Evolutionary conservation across 2,888 invertebrate genomes (phyloP).

Genomic region (Hermodice carunculata): DNA sequence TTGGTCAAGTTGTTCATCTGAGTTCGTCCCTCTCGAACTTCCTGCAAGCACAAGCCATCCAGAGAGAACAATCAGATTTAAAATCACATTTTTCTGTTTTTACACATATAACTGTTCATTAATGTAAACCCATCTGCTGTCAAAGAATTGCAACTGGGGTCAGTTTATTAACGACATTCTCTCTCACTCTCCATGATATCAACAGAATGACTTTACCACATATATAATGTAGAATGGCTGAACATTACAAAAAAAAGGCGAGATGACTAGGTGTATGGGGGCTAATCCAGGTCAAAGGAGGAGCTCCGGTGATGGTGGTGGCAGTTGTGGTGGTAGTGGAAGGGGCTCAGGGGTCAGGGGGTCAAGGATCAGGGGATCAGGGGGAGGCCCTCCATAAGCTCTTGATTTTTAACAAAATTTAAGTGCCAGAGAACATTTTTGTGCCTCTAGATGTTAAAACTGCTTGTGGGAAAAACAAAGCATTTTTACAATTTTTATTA

Average conservation of each 20-base stretch:
- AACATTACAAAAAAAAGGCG: not conserved
- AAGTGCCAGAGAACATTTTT: too few species aligned
- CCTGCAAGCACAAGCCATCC: constrained; percentile 76
- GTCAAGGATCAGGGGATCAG: too few species aligned
- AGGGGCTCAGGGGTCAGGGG: too few species aligned
- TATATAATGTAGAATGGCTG: not conserved
- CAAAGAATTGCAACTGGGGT: not conserved
- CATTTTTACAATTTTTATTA: too few species aligned
- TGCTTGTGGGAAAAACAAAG: too few species aligned
- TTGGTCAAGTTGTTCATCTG: constrained; percentile 97
- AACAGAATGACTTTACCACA: not conserved
- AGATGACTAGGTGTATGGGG: too few species aligned
- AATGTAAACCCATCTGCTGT: not conserved
- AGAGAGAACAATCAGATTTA: not conserved
- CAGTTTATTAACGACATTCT: not conserved
- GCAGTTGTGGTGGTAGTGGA: too few species aligned
- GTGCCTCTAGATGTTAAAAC: too few species aligned
- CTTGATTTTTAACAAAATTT: too few species aligned
- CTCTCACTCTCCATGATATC: not conserved
- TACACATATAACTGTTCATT: not conserved
- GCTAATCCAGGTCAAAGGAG: too few species aligned
- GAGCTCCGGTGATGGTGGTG: too few species aligned
- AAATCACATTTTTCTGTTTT: not conserved
- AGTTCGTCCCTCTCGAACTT: constrained; percentile 94
- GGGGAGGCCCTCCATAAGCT: too few species aligned